Base-by-base conservation (phyloP, 2,888 invertebrate species). In the Trissolcus brochymenae region DNA sequence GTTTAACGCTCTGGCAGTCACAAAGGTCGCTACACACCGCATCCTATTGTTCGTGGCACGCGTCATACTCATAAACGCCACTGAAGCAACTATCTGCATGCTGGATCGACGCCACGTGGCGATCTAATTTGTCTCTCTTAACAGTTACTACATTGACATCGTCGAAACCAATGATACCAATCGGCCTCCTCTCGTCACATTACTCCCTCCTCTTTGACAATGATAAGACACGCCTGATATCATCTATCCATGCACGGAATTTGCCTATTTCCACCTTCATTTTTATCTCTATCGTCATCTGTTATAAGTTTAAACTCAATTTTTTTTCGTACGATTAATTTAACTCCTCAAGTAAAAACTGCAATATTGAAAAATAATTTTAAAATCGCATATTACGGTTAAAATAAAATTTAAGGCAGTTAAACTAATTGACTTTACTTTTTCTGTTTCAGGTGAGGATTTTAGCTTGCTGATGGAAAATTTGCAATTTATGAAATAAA, bases 91-190 rank as follows among this genome's bases (percentile, higher is more conserved):
- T 67, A 81, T 81, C 82, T 81, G 76, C 83, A 80, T 79, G 78
- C 72, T 41, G 78, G 60, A 76, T 79, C 76, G 74, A 54, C 71
- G 84, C 81, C 87, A 86, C 87, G 87, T 87, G 87, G 83, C 86
- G 79, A 81, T 84, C 84, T 84, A 84, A 87, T 86, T 85, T 85
- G 84, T 82, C 83, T 80, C 84, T 82, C 81, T 84, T 78, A 76
- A 62, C 70, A 56, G 79, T 73, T 79, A 61, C 77, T 76, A 67
- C 72, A 71, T 66, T 62, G 70, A 76, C 70, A 74, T 64, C 71
- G 75, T 68, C 77, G 57, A 76, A n/a, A 80, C 79, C 80, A 79
- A 80, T 80, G 79, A 78, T 70, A 66, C 66, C 66, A 76, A 66
- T 71, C 75, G 64, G 46, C 68, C 68, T 64, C 50, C 59, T 59